These are phyloP conservation scores for Fulmarus glacialis DNA, from an alignment of 2,113 vertebrate species.

Conservation along the genomic window DNA sequence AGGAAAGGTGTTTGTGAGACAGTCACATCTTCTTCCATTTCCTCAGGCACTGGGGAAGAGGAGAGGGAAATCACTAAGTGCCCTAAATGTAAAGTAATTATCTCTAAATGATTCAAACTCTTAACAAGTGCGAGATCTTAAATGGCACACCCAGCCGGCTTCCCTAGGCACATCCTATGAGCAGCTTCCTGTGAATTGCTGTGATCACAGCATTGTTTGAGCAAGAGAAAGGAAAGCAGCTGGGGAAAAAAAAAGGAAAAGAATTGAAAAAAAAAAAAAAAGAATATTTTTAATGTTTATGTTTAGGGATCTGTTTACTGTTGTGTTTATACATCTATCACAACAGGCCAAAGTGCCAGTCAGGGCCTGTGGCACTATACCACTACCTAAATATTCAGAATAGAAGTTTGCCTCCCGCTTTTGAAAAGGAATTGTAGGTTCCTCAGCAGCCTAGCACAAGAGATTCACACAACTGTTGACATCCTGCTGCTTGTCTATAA, in stretches of 20 bases:
- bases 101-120: conserved; percentile 12
- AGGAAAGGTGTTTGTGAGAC: conserved; percentile 9
- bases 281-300: not conserved
- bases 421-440: not conserved
- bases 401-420: not conserved
- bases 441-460: not conserved
- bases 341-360: not conserved
- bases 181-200: conserved; percentile 35
- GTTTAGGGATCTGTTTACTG: not conserved
- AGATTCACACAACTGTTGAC: not conserved
- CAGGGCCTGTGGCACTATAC: not conserved
- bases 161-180: conserved; percentile 38
- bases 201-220: not conserved
- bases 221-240: not conserved
- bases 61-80: conserved; percentile 12
- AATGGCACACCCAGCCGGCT: conserved; percentile 38
- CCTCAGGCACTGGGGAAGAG: not conserved
- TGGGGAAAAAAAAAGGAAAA: not conserved
- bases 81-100: conserved; percentile 42
- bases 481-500: not conserved
- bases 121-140: conserved; percentile 20
- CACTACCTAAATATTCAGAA: not conserved
- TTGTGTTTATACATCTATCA: not conserved
- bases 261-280: not conserved
- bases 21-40: conserved; percentile 14